phyloP scores from a whole-genome alignment of 2,797 vertebrate species.

The Trachops cirrhosus region DNA sequence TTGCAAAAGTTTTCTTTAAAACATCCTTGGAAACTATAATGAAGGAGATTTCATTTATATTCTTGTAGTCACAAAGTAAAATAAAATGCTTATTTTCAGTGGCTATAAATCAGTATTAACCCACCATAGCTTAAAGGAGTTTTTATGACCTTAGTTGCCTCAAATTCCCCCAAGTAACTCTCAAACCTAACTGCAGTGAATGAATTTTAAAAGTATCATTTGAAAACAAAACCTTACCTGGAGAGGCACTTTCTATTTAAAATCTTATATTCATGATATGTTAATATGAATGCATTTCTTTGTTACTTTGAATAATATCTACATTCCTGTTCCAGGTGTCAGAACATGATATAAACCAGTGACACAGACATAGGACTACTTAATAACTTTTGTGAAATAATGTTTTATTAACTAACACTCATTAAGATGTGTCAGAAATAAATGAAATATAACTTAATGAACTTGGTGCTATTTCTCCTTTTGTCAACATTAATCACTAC shows the following conservation, averaged over 20 bases:
- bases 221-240: not conserved
- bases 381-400: not conserved
- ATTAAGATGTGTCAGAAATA: not conserved
- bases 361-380: not conserved
- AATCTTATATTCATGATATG: not conserved
- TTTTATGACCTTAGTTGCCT: not conserved
- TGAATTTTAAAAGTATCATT: not conserved
- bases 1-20: not conserved
- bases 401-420: not conserved
- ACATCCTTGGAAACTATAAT: not conserved
- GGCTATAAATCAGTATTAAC: not conserved
- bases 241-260: not conserved
- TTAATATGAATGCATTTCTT: not conserved
- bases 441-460: not conserved
- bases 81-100: not conserved
- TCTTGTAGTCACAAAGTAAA: not conserved
- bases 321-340: not conserved
- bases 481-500: not conserved
- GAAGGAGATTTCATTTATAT: not conserved
- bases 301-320: not conserved
- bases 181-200: not conserved
- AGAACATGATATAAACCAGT: not conserved
- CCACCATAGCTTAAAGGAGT: not conserved
- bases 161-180: not conserved
- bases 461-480: not conserved